Evolutionary conservation across 2,113 vertebrate genomes (phyloP), one percentile per base, ranked within the genome.

Genomic region (Abramis brama): DNA sequence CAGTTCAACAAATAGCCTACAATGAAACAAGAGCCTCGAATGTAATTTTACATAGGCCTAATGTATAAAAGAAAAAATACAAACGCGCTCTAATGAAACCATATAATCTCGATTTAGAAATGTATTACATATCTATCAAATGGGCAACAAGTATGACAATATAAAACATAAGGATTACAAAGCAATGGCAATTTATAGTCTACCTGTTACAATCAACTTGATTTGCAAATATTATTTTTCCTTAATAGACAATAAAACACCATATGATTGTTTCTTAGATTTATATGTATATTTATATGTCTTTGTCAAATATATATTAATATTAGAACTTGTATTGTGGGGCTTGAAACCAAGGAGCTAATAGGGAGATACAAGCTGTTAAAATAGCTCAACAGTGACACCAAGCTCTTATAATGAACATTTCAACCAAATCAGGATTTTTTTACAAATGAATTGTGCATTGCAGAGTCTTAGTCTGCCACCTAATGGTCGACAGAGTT

Each of bases 381-480:
- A 92, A 92, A 89, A 87, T 90, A 88, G 90, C 66, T 84, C 88
- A 92, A 93, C 88, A 88, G 84, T 90, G 94, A 89, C 93, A 91
- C 70, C 93, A 90, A 66, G 93, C 88, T 91, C 85, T 45, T 57
- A 27, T 1, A 0, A 1, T 25, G 47, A 75, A 88, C 87, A 91
- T 27, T 78, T 57, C 79, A 80, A 66, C 81, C 25, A 64, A 74
- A 79, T 83, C 10, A 6, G 17, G 60, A 30, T 25, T 66, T 68
- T 68, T 52, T 43, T n/a, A 25, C 7, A 73, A 83, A 43, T 39
- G 19, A 23, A 17, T 57, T 57, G 12, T 1, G 64, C 21, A 33
- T 33, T 36, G 25, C 11, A 52, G 43, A 70, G 80, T 10, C 43
- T 70, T 19, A 83, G 68, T 9, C 45, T 68, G 50, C 82, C 82